Evolutionary conservation across 2,888 invertebrate species (phyloP), one percentile per base, ranked within the genome.

Genomic region (Podabrus alpinus): DNA sequence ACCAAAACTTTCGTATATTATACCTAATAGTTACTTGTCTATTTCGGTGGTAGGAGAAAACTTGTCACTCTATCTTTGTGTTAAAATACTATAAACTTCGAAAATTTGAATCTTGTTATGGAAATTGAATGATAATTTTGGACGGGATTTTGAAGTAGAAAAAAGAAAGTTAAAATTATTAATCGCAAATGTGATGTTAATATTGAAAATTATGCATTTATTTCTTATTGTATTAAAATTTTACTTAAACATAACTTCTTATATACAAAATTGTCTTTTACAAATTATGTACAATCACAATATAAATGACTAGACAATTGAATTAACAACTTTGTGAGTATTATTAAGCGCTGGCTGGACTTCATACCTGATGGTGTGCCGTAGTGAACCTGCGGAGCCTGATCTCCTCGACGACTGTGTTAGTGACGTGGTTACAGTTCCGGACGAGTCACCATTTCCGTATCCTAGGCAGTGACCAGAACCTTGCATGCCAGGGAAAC

Each of bases 341-440:
- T 86, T 82, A 78, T 82, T 83, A 13, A 85, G 80, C 24, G 83
- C 81, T 21, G 85, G 85, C 74, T 87, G 86, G 68, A 86, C 81
- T 62, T 74, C 77, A 59, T 77, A 77, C 71, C 86, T 80, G 61
- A 86, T 86, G 75, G 86, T 87, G 81, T 86, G 86, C 62, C 86
- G 80, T 45, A 86, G 79, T 59, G 86, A 86, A 4, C 84, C 83
- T 10, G 85, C 84, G n/a, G 86, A 86, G 59, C 84, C 85, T 9
- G 86, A 86, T 73, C 86, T 81, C 76, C 86, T 81, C 67, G 86
- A 85, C 16, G 86, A 85, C 69, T 86, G 86, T 29, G 86, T 86
- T 68, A 86, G 79, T 9, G 86, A 85, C 60, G 86, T 87, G 66
- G 86, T 86, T 59, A 85, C 84, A 61, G 86, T 86, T 21, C 83